phyloP scores from a whole-genome alignment of 2,888 invertebrate species.

The Leucophenga montana region DNA sequence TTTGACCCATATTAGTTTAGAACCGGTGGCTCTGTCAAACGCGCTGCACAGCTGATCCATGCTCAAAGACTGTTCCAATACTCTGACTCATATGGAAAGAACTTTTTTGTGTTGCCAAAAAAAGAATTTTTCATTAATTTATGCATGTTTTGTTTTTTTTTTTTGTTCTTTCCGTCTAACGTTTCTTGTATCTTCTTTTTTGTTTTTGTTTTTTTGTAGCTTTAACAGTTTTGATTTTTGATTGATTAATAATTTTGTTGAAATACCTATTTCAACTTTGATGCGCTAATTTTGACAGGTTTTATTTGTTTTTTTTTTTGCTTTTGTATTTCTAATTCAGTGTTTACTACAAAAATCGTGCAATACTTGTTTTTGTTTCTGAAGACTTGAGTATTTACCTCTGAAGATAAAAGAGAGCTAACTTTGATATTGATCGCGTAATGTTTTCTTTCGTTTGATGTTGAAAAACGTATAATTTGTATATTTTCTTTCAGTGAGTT shows the following conservation, averaged over 20 bases:
- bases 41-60: constrained; percentile 15
- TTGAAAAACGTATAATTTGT: constrained; percentile 43
- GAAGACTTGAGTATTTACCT: background rate
- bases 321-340: background rate
- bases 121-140: no score
- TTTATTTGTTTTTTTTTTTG: background rate
- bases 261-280: background rate
- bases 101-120: background rate
- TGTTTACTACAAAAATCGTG: background rate
- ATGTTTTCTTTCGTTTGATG: constrained; percentile 12
- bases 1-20: constrained; percentile 58
- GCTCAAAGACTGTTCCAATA: background rate
- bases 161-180: background rate
- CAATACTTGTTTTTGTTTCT: background rate
- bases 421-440: constrained; percentile 9
- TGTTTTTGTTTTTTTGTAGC: background rate
- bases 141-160: constrained; percentile 1
- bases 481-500: constrained; percentile 33
- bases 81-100: constrained; percentile 10
- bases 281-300: constrained; percentile 12
- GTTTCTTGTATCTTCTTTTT: constrained; percentile 3
- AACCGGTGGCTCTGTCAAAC: no score
- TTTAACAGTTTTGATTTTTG: background rate
- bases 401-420: background rate
- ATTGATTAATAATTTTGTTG: constrained; percentile 5